Percentiles rank a stretch among this genome's conserved stretches.
phyloP scores from a whole-genome alignment of 2,797 vertebrate genomes.

The Borostomias antarcticus region DNA sequence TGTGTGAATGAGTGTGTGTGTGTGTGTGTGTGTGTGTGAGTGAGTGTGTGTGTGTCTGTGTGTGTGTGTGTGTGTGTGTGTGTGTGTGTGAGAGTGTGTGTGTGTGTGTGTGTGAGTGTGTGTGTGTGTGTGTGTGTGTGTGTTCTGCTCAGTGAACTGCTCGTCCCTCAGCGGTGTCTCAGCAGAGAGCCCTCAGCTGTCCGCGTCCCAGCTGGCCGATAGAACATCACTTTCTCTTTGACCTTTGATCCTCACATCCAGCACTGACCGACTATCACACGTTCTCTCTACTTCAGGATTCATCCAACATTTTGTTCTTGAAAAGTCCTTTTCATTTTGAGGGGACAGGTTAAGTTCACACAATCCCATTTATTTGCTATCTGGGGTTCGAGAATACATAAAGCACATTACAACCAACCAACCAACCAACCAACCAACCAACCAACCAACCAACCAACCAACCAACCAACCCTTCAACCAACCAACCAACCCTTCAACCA shows the following conservation, averaged over 20 bases:
- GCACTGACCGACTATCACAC: constrained; percentile 40
- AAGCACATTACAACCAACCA: no score
- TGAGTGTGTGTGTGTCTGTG: no score
- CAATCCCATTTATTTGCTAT: neutral
- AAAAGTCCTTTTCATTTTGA: constrained; percentile 4
- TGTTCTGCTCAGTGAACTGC: constrained; percentile 42
- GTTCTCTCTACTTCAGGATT: neutral
- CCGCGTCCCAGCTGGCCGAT: constrained; percentile 42
- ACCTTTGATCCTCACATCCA: constrained; percentile 40
- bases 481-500: no score
- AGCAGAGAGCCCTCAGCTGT: constrained; percentile 52
- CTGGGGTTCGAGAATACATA: neutral
- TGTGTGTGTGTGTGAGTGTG: no score
- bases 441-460: no score
- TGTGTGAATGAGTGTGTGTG: no score
- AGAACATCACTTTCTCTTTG: constrained; percentile 44
- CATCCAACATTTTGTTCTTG: constrained; percentile 8
- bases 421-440: no score
- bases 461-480: no score
- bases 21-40: no score
- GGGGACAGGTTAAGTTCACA: neutral
- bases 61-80: no score
- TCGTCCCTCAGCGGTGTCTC: constrained; percentile 48
- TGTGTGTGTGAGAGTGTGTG: no score
- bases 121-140: constrained; percentile 17